These are phyloP conservation scores for Hemaris fuciformis DNA, from an alignment of 2,888 invertebrate genomes.

Conservation along the genomic window DNA sequence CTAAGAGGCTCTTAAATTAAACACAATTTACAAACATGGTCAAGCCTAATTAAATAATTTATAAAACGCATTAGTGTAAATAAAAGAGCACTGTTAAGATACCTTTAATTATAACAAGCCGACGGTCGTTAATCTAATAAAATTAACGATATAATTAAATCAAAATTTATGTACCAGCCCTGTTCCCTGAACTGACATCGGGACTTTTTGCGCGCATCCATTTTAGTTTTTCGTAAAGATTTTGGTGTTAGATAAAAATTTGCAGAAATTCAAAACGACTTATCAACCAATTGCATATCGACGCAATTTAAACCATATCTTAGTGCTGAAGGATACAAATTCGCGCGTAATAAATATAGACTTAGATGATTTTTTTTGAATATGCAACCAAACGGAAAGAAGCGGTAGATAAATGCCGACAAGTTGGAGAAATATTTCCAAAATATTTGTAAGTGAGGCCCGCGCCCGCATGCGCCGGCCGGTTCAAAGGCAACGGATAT, in stretches of 20 bases:
- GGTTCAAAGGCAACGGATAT: conserved; percentile 6
- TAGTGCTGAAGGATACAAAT: fast-evolving
- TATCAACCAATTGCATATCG: conserved; percentile 15
- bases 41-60: conserved; percentile 10
- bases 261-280: conserved; percentile 20
- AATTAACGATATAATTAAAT: conserved; percentile 43
- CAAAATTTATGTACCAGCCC: conserved; percentile 57
- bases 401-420: conserved; percentile 78
- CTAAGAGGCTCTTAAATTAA: conserved; percentile 4
- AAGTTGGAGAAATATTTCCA: conserved; percentile 81
- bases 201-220: conserved; percentile 72
- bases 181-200: conserved; percentile 47
- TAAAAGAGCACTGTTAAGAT: conserved; percentile 7
- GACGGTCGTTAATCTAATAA: conserved; percentile 20
- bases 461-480: conserved; percentile 51
- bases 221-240: conserved; percentile 77
- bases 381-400: conserved; percentile 76
- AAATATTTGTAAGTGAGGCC: conserved; percentile 77
- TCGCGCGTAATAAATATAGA: background rate
- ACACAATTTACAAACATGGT: background rate
- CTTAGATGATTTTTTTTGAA: conserved; percentile 24
- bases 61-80: conserved; percentile 4
- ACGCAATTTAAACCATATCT: conserved; percentile 20
- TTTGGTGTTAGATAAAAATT: conserved; percentile 72
- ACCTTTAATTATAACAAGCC: conserved; percentile 9